These are phyloP conservation scores for Galagoides demidoff DNA, from an alignment of 2,797 vertebrate species.

Conservation along the genomic window DNA sequence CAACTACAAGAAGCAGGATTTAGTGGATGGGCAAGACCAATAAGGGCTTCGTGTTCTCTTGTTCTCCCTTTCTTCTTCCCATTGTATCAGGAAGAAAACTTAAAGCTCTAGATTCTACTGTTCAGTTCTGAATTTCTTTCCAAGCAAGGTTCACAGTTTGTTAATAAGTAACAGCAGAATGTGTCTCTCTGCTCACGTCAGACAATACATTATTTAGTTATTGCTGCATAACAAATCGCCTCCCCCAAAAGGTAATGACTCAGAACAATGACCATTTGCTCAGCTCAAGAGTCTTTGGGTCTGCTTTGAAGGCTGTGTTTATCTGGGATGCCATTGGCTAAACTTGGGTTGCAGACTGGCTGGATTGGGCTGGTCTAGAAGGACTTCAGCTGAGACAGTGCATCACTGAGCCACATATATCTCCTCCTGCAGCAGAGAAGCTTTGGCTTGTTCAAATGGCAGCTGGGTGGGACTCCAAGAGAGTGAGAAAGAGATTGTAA, in stretches of 20 bases:
- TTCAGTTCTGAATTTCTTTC: not conserved
- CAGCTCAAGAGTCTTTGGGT: not conserved
- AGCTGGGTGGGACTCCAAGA: not conserved
- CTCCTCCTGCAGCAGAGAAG: not conserved
- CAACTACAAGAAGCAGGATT: not conserved
- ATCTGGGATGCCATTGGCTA: not conserved
- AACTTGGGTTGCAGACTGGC: not conserved
- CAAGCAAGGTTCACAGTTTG: not conserved
- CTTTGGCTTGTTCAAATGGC: not conserved
- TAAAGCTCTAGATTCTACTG: not conserved
- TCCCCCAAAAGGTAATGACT: not conserved
- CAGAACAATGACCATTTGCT: not conserved
- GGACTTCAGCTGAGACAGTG: not conserved
- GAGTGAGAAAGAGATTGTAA: not conserved
- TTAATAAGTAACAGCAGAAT: not conserved
- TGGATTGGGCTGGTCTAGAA: not conserved
- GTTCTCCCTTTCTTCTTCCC: not conserved
- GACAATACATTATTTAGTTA: not conserved
- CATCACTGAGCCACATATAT: no score
- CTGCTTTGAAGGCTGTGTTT: not conserved
- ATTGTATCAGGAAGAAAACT: not conserved
- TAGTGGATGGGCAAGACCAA: not conserved
- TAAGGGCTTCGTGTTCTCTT: accelerated
- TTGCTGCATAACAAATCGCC: not conserved
- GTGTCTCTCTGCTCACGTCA: not conserved